A percentile compares a stretch with the other conserved stretches of the same genome.
Conservation (phyloP, 2,113 vertebrate genomes). For the Monarcha castaneiventris region DNA sequence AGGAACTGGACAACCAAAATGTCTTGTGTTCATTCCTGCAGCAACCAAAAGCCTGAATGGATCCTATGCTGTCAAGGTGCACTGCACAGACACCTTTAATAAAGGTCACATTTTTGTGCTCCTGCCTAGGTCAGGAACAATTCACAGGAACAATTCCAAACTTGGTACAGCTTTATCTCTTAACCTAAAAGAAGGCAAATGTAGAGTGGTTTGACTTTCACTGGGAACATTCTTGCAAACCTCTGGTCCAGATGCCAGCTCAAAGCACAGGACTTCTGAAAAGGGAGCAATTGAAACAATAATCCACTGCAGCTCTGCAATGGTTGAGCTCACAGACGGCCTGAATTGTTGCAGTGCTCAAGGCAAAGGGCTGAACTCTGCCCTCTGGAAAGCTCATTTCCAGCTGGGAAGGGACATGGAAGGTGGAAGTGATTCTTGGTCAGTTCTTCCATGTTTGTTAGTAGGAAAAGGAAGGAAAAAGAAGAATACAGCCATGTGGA, state of each 20-base stretch:
- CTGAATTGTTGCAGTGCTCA: neutral
- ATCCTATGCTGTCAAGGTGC: neutral
- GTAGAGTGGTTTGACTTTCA: neutral
- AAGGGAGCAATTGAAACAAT: neutral
- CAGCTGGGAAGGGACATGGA: neutral
- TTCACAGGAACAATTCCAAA: neutral
- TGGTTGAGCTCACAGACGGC: neutral
- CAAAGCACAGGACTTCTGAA: neutral
- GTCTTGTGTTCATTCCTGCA: neutral
- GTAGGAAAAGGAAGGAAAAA: neutral
- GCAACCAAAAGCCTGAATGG: neutral
- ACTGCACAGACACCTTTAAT: neutral
- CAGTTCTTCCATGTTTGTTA: neutral
- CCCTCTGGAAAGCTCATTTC: neutral
- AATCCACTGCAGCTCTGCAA: neutral
- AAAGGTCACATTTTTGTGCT: neutral
- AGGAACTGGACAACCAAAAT: neutral
- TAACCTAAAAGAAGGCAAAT: neutral
- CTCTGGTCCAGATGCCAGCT: neutral
- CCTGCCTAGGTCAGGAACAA: neutral
- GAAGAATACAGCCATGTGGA: neutral
- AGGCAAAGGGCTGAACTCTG: neutral
- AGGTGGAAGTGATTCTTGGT: neutral
- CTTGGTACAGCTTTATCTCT: neutral
- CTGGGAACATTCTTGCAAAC: neutral